Conservation (phyloP, 2,797 vertebrate genomes). For the Glossophaga mutica region DNA sequence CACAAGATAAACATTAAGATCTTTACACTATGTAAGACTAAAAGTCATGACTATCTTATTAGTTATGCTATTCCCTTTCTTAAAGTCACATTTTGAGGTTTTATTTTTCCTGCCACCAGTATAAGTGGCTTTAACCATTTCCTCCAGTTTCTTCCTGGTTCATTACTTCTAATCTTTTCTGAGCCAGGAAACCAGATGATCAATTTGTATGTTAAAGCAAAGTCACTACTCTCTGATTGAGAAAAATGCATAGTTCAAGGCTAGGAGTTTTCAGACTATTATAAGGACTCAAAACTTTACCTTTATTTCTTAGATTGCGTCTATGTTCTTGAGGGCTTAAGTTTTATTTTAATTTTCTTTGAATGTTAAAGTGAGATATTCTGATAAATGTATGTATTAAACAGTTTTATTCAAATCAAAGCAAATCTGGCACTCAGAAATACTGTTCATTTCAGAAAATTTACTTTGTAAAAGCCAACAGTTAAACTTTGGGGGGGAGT, state of each 20-base stretch:
- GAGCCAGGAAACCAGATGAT: neutral
- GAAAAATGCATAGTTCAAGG: neutral
- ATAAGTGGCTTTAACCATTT: neutral
- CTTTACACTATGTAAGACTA: neutral
- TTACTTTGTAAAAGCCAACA: constrained; percentile 60
- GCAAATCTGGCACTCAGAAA: neutral
- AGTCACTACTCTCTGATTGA: neutral
- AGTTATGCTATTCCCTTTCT: neutral
- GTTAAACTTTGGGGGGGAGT: constrained; percentile 70
- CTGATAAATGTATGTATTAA: neutral
- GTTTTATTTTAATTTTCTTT: constrained; percentile 17
- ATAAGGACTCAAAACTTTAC: neutral
- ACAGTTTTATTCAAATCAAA: neutral
- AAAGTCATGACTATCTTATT: neutral
- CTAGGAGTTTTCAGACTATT: neutral
- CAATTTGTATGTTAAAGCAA: neutral
- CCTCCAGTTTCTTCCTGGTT: neutral
- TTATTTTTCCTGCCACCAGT: neutral
- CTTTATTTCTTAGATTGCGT: neutral
- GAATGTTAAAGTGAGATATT: neutral
- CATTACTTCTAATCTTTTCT: neutral
- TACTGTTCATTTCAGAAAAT: neutral
- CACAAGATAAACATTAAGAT: neutral
- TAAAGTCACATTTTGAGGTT: neutral
- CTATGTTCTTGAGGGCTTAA: neutral